Conservation (phyloP, 2,888 invertebrate genomes). For the Ophion costatus region DNA sequence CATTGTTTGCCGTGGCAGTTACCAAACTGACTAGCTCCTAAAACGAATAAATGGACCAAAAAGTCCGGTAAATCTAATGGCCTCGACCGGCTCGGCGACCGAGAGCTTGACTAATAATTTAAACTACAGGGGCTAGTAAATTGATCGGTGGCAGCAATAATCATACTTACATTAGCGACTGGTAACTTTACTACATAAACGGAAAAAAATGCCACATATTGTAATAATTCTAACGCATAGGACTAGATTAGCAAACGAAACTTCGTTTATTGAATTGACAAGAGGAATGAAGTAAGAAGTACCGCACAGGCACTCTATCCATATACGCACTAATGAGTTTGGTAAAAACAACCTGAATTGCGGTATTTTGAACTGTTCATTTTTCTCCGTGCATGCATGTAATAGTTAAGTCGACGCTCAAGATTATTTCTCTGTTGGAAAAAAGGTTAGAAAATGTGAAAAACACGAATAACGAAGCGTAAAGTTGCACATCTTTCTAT, state of each 20-base stretch:
- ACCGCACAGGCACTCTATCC: constrained; percentile 27
- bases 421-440: too few species aligned
- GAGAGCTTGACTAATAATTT: constrained; percentile 9
- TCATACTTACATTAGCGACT: not conserved
- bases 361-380: not conserved
- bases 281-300: not conserved
- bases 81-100: constrained; percentile 8
- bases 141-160: not conserved
- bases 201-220: constrained; percentile 10
- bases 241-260: constrained; percentile 2
- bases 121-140: constrained; percentile 11
- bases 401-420: too few species aligned
- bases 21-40: constrained; percentile 8
- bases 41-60: constrained; percentile 2
- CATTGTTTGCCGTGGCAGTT: constrained; percentile 9
- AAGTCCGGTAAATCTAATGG: not conserved
- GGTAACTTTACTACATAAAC: constrained; percentile 1
- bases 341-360: constrained; percentile 10
- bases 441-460: too few species aligned
- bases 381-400: too few species aligned
- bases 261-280: constrained; percentile 10
- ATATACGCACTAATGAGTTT: constrained; percentile 16
- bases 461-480: too few species aligned
- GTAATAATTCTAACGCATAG: constrained; percentile 7
- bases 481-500: too few species aligned